Base-by-base conservation (phyloP, 2,888 invertebrate species). In the Eristalinus sepulchralis region DNA sequence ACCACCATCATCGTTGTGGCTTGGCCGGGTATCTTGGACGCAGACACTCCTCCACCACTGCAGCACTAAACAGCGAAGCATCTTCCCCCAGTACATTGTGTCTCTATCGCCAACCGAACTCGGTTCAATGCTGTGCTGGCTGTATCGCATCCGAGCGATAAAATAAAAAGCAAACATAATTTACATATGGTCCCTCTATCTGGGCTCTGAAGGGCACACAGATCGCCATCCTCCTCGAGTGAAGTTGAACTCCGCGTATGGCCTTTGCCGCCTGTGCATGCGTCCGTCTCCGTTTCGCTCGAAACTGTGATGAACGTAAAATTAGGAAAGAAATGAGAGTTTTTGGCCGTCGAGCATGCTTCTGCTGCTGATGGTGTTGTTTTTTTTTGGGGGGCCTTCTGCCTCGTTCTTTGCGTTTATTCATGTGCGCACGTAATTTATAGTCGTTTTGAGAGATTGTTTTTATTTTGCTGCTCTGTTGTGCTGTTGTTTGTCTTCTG, bases 101-200 rank as follows among this genome's bases (percentile, higher is more conserved):
- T 39, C 63, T 34, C 59, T 53, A 76, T 76, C 64, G 68, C 39
- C 62, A 47, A 72, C 33, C 62, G 67, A 34, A 70, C 53, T 64
- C 66, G 34, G 27, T 62, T 31, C 63, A 68, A 68, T 47, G 17
- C 17, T 47, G n/a, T 47, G 47, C 47, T 47, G 27, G 71, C 62
- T 63, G 53, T 72, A 85, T 82, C 68, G 72, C 85, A 85, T 82
- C 73, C 66, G 73, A 70, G 78, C 70, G 73, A 78, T 86, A 82
- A 86, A 86, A 86, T 73, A 75, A 70, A 81, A 81, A 77, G 85
- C 77, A 78, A 86, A 86, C 85, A 78, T 71, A 73, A 86, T 82
- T 82, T 86, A 82, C 73, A 82, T 86, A 73, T 86, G 78, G 85
- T 70, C 73, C 68, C 68, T 60, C 59, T 34, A 36, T 36, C 27